Evolutionary conservation across 2,797 vertebrate species (phyloP), one percentile per base, ranked within the genome.

Genomic region (Microtus obscurus): DNA sequence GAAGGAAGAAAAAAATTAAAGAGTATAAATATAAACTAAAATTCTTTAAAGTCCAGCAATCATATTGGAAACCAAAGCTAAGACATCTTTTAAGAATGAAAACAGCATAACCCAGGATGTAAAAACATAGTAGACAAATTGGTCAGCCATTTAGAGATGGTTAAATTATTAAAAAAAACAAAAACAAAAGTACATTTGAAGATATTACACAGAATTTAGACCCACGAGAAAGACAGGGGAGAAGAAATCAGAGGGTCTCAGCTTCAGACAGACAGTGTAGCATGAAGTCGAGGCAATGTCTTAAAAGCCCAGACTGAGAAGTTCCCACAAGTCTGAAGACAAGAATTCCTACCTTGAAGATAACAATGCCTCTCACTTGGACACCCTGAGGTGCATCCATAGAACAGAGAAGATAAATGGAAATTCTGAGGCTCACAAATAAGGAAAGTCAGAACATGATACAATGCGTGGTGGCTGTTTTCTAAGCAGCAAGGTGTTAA

Each of bases 31-130:
- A 1, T 7, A 19, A 4, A 89, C 48, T 12, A 73, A 92, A 76
- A 71, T 45, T 81, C 43, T 89, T 34, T 40, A n/a, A 81, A 79
- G 92, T 59, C 19, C 48, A 80, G 23, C 2, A 69, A 13, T 61
- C 7, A 73, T 27, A 19, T 67, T 94, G 67, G 45, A 86, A 80
- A 85, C 34, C 37, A 88, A 95, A 89, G 25, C 31, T 86, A 88
- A 14, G 2, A 7, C 5, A 37, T 87, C 8, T 80, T 79, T 53
- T 51, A 45, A 43, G 87, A 63, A 56, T 51, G 0, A 73, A 76
- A 90, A 16, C 6, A 59, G n/a, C 1, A 2, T 19, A 92, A 5
- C 37, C 13, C 31, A 48, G 73, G 37, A 85, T 48, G 80, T 17
- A 80, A 88, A 86, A 78, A 34, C 67, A n/a, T 4, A n/a, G 12